Conservation (phyloP, 2,797 vertebrate genomes). For the Rhinophrynus dorsalis region DNA sequence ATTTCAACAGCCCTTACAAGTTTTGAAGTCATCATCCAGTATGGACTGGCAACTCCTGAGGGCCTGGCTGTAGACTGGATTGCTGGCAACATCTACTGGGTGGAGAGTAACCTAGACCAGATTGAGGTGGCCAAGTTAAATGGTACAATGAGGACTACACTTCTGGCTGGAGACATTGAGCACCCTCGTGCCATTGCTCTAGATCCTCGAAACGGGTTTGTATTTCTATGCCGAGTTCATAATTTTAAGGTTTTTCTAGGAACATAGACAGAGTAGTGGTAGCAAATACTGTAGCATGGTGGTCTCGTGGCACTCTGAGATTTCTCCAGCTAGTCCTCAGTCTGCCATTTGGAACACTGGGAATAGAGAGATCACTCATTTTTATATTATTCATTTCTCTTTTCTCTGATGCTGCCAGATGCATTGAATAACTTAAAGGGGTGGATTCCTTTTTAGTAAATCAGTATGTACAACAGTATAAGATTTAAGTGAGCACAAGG, state of each 20-base stretch:
- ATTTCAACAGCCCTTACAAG: conserved; percentile 85
- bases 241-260: too few relatives aligned
- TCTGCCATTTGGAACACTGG: too few relatives aligned
- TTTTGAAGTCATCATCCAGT: conserved; percentile 96
- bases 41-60: conserved; percentile 91
- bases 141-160: conserved; percentile 90
- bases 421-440: too few relatives aligned
- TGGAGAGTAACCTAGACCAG: conserved; percentile 97
- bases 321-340: too few relatives aligned
- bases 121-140: conserved; percentile 96
- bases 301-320: too few relatives aligned
- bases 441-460: too few relatives aligned
- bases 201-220: conserved; percentile 93
- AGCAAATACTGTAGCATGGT: too few relatives aligned
- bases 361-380: too few relatives aligned
- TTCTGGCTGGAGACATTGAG: conserved; percentile 93
- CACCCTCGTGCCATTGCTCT: conserved; percentile 93
- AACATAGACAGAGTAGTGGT: background rate
- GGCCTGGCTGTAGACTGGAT: conserved; percentile 98
- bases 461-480: too few relatives aligned
- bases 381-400: too few relatives aligned
- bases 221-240: background rate
- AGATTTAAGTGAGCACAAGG: too few relatives aligned
- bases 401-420: too few relatives aligned
- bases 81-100: conserved; percentile 98